A percentile compares a stretch with the other conserved stretches of the same genome.
phyloP scores from a whole-genome alignment of 2,888 invertebrate genomes.

The Maniola hyperantus region DNA sequence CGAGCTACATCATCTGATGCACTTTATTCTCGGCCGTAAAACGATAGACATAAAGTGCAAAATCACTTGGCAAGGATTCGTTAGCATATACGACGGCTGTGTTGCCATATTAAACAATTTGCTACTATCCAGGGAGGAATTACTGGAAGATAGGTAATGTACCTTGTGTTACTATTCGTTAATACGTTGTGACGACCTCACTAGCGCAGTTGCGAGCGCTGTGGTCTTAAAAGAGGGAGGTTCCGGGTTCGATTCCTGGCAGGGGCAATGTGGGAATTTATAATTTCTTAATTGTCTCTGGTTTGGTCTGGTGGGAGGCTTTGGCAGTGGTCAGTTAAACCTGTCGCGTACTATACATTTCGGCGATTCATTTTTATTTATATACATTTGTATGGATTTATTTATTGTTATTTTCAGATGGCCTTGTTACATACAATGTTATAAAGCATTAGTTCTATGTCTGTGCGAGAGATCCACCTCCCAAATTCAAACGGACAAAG shows the following conservation, averaged over 20 bases:
- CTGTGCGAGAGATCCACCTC: constrained; percentile 59
- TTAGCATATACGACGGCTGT: constrained; percentile 58
- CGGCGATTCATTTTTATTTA: no score
- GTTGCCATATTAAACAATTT: constrained; percentile 62
- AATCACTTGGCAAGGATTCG: constrained; percentile 60
- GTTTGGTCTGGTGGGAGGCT: no score
- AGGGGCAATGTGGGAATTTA: no score
- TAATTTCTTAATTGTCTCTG: no score
- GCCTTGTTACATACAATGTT: constrained; percentile 76
- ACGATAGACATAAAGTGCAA: constrained; percentile 49
- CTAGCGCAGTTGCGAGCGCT: no score
- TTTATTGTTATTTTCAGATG: constrained; percentile 58
- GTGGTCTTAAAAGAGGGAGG: no score
- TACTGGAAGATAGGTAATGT: constrained; percentile 72
- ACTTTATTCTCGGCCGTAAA: constrained; percentile 54
- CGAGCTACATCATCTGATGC: constrained; percentile 61
- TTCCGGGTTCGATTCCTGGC: no score
- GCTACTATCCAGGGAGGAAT: constrained; percentile 66
- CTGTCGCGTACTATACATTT: no score
- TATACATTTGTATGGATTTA: background rate
- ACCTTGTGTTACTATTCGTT: background rate
- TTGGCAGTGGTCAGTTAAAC: no score
- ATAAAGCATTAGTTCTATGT: constrained; percentile 55
- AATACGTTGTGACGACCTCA: no score
- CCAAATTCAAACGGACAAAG: constrained; percentile 48